A percentile compares a stretch with the other conserved stretches of the same genome.
Evolutionary conservation across 2,888 invertebrate genomes (phyloP).

Genomic region (Ypsolopha sequella): DNA sequence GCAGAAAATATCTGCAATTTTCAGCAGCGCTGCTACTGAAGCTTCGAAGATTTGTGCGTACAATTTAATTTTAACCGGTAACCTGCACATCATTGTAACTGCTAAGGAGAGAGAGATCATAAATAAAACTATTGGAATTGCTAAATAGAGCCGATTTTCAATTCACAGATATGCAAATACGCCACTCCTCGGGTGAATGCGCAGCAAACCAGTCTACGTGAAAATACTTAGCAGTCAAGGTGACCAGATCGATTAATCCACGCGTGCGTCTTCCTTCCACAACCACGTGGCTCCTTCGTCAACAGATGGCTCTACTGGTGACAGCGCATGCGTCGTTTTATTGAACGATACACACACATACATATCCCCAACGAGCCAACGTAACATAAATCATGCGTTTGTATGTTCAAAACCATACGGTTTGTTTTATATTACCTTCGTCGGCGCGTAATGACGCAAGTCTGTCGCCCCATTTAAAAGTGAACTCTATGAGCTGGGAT

Average conservation of each 20-base stretch:
- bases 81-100: no score
- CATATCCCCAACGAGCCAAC: slow-evolving; percentile 11
- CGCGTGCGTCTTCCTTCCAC: slow-evolving; percentile 30
- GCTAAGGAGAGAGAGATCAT: background rate
- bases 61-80: no score
- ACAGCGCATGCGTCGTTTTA: slow-evolving; percentile 54
- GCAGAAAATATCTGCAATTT: no score
- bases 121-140: background rate
- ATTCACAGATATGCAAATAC: slow-evolving; percentile 2
- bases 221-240: slow-evolving; percentile 60
- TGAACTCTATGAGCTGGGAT: slow-evolving; percentile 9
- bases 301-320: slow-evolving; percentile 57
- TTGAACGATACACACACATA: slow-evolving; percentile 45
- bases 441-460: slow-evolving; percentile 53
- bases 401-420: slow-evolving; percentile 52
- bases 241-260: slow-evolving; percentile 53
- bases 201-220: slow-evolving; percentile 32
- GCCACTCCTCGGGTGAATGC: background rate
- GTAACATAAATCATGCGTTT: slow-evolving; percentile 61
- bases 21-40: no score
- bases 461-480: slow-evolving; percentile 15
- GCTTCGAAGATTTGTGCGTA: no score
- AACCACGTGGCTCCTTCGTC: slow-evolving; percentile 43
- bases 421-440: slow-evolving; percentile 48
- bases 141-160: background rate